Conservation (phyloP, 2,797 vertebrate genomes). For the Macroramphosus scolopax region DNA sequence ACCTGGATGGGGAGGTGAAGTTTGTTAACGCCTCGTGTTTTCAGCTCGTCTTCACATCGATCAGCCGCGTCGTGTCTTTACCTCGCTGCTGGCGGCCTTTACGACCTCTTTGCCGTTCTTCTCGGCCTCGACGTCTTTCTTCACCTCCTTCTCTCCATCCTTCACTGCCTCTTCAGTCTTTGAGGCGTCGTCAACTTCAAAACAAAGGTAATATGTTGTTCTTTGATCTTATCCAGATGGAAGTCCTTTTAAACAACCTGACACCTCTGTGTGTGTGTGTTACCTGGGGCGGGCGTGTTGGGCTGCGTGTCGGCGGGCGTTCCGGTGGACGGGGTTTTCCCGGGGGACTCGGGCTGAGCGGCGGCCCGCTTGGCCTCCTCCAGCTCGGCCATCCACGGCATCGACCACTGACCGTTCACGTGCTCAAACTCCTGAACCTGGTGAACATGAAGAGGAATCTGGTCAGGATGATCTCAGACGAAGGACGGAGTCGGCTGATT, state of each 20-base stretch:
- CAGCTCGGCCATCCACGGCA: slow-evolving; percentile 92
- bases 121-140: slow-evolving; percentile 62
- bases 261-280: not conserved
- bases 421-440: slow-evolving; percentile 99
- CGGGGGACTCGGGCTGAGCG: slow-evolving; percentile 76
- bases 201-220: not conserved
- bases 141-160: slow-evolving; percentile 72
- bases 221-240: too few relatives aligned
- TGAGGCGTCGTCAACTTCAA: slow-evolving; percentile 58
- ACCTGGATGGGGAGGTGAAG: slow-evolving; percentile 51
- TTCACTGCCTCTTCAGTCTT: slow-evolving; percentile 71
- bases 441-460: too few relatives aligned
- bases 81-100: slow-evolving; percentile 63
- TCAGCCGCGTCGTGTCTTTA: slow-evolving; percentile 9
- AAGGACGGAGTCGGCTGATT: too few relatives aligned
- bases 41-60: too few relatives aligned
- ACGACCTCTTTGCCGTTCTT: slow-evolving; percentile 68
- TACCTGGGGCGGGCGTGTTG: slow-evolving; percentile 78
- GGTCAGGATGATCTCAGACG: too few relatives aligned
- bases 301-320: slow-evolving; percentile 79
- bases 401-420: slow-evolving; percentile 97
- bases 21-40: not conserved
- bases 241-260: too few relatives aligned
- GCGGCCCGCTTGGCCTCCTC: slow-evolving; percentile 90
- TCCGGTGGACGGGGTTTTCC: slow-evolving; percentile 88